Evolutionary conservation across 2,113 vertebrate genomes (phyloP).

Genomic region (Crotalus helleri): DNA sequence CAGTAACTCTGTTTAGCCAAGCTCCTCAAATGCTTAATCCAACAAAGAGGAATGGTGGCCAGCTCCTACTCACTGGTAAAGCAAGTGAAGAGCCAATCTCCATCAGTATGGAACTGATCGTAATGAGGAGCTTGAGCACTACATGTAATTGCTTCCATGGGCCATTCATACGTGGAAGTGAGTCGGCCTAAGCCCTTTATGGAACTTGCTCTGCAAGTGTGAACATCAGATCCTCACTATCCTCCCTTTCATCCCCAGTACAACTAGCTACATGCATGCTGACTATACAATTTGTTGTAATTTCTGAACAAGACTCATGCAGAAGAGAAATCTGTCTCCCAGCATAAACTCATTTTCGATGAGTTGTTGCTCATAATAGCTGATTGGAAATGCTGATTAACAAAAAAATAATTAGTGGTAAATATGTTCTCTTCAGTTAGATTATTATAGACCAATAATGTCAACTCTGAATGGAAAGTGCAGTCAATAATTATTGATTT

Average conservation of each 20-base stretch:
- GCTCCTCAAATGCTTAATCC: background rate
- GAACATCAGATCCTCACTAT: background rate
- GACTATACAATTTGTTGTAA: background rate
- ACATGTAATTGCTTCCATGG: background rate
- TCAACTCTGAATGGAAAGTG: slow-evolving; percentile 54
- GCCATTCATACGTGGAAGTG: background rate
- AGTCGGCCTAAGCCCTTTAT: background rate
- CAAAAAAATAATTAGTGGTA: slow-evolving; percentile 47
- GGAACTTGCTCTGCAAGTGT: background rate
- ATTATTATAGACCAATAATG: slow-evolving; percentile 48
- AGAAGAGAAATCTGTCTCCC: slow-evolving; percentile 50
- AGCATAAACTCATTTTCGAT: slow-evolving; percentile 40
- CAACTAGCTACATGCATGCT: background rate
- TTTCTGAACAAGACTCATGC: slow-evolving; percentile 35
- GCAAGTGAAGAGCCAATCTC: background rate
- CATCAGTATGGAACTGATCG: background rate
- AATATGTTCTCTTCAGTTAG: slow-evolving; percentile 49
- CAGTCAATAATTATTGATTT: slow-evolving; percentile 46
- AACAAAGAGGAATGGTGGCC: background rate
- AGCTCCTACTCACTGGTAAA: background rate
- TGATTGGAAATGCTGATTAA: slow-evolving; percentile 36
- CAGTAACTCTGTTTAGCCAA: background rate
- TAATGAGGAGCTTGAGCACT: background rate
- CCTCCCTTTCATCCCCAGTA: background rate
- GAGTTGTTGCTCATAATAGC: slow-evolving; percentile 36